Evolutionary conservation across 2,888 invertebrate species (phyloP).

Genomic region (Lasioglossum figueresi): DNA sequence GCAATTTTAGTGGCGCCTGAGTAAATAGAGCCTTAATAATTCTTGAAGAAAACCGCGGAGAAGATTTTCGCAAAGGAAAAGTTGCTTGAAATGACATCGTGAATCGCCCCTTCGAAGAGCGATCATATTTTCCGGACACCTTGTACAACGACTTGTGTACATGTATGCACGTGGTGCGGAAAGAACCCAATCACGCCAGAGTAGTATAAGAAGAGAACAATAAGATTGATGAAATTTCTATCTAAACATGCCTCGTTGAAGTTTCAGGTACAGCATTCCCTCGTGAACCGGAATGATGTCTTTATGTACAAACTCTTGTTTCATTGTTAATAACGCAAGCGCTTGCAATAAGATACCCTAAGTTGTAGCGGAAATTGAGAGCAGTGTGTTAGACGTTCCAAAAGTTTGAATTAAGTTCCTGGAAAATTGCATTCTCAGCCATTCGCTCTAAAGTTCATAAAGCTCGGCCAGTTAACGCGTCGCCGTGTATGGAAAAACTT

Average conservation of each 20-base stretch:
- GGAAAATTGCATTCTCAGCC: constrained; percentile 46
- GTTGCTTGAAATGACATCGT: too few species aligned
- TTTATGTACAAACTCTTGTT: constrained; percentile 39
- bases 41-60: too few species aligned
- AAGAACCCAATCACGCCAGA: constrained; percentile 17
- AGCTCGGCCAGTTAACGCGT: constrained; percentile 25
- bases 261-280: constrained; percentile 38
- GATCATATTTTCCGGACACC: too few species aligned
- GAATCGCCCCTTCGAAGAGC: too few species aligned
- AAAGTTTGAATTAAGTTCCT: constrained; percentile 57
- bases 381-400: constrained; percentile 42
- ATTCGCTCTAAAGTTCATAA: constrained; percentile 44
- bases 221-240: constrained; percentile 33
- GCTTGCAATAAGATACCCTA: constrained; percentile 39
- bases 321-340: constrained; percentile 48
- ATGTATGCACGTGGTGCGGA: constrained; percentile 5
- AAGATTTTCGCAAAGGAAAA: too few species aligned
- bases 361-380: constrained; percentile 46
- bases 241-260: constrained; percentile 39
- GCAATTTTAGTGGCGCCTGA: too few species aligned
- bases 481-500: constrained; percentile 30
- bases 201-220: constrained; percentile 22
- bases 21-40: too few species aligned
- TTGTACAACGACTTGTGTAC: background rate
- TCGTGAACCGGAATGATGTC: constrained; percentile 28